A percentile compares a stretch with the other conserved stretches of the same genome.
These are phyloP conservation scores for Drosophila affinis DNA, from an alignment of 2,888 invertebrate species.

Conservation along the genomic window DNA sequence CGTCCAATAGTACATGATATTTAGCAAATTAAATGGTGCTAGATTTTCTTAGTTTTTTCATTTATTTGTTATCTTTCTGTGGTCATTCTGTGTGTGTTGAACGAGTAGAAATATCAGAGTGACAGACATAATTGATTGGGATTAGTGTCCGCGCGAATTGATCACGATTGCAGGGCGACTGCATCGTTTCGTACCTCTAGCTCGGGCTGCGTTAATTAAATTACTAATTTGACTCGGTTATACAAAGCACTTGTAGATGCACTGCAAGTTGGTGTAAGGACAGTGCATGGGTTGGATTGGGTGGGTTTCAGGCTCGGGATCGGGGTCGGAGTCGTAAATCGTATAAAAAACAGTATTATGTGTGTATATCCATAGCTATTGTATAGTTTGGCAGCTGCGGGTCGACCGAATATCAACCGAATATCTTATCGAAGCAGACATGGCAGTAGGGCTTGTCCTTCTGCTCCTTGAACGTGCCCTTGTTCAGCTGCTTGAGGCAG, in stretches of 20 bases:
- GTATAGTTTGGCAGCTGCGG: constrained; percentile 43
- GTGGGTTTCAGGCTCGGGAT: constrained; percentile 21
- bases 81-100: constrained; percentile 48
- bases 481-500: constrained; percentile 98
- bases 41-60: constrained; percentile 46
- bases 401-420: constrained; percentile 87
- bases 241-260: constrained; percentile 66
- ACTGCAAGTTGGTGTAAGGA: constrained; percentile 41
- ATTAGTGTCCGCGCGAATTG: constrained; percentile 73
- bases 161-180: constrained; percentile 43
- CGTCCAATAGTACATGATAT: no score
- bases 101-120: constrained; percentile 70
- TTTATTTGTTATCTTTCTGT: constrained; percentile 45
- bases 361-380: constrained; percentile 43
- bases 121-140: constrained; percentile 56
- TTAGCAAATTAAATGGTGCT: neutral
- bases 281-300: constrained; percentile 10
- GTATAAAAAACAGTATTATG: constrained; percentile 50
- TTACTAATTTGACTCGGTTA: constrained; percentile 79
- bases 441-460: constrained; percentile 99
- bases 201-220: constrained; percentile 63
- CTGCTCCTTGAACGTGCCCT: constrained; percentile 99
- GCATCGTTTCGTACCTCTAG: constrained; percentile 28
- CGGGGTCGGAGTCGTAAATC: constrained; percentile 36
- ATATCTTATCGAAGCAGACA: constrained; percentile 97